These are phyloP conservation scores for Salvelinus fontinalis DNA, from an alignment of 2,113 vertebrate species.

Conservation along the genomic window DNA sequence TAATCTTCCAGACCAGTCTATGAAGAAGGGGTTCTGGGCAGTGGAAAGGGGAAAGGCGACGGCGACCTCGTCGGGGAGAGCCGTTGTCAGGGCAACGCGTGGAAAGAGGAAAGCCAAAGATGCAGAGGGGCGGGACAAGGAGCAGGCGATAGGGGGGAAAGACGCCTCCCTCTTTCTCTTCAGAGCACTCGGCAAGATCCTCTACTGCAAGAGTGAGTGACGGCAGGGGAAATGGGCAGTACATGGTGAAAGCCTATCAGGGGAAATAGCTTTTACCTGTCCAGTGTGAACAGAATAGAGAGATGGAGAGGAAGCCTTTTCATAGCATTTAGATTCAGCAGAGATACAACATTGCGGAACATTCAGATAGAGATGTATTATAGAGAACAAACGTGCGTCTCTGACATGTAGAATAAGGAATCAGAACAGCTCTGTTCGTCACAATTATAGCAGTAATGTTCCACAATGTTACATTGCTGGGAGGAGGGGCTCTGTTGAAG, in stretches of 20 bases:
- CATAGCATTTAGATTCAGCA: too few species aligned
- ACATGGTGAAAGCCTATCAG: too few species aligned
- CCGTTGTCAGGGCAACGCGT: conserved; percentile 60
- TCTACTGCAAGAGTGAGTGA: conserved; percentile 95
- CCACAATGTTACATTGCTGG: neutral
- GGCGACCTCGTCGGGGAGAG: conserved; percentile 53
- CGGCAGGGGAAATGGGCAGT: too few species aligned
- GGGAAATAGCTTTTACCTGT: too few species aligned
- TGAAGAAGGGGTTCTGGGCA: conserved; percentile 70
- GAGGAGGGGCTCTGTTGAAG: neutral
- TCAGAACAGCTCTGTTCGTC: too few species aligned
- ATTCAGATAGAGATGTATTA: too few species aligned
- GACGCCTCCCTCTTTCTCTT: conserved; percentile 94
- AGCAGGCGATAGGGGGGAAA: conserved; percentile 86
- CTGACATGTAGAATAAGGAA: too few species aligned
- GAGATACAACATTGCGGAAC: too few species aligned
- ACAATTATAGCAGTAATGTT: too few species aligned
- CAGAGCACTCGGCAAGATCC: conserved; percentile 93
- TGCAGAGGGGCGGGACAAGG: conserved; percentile 62
- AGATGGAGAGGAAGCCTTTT: too few species aligned
- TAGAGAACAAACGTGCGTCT: too few species aligned
- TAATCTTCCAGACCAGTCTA: conserved; percentile 56
- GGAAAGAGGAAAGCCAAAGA: conserved; percentile 63
- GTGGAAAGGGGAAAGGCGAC: conserved; percentile 66
- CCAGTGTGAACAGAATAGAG: too few species aligned